Evolutionary conservation across 1,140 invertebrate genomes (phyloP).

Genomic region (Polypedilum vanderplanki): DNA sequence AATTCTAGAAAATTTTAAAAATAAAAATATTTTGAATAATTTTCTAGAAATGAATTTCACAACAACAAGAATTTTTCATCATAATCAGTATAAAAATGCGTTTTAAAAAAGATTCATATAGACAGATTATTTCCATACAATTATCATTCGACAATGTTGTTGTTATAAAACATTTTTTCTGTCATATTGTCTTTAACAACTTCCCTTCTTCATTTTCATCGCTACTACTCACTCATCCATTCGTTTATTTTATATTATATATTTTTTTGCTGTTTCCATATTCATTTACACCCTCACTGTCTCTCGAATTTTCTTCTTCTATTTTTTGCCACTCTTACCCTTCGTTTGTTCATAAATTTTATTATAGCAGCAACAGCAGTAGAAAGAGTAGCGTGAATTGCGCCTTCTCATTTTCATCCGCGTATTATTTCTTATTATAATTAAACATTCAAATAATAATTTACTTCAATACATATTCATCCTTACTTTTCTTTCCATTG

Average conservation of each 20-base stretch:
- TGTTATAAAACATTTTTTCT: background rate
- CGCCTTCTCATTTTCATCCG: constrained; percentile 6
- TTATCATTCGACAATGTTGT: constrained; percentile 6
- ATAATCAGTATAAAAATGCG: background rate
- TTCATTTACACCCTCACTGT: background rate
- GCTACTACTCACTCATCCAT: background rate
- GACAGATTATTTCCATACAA: background rate
- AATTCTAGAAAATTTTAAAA: no score
- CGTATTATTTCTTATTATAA: constrained; percentile 20
- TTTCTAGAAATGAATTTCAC: no score
- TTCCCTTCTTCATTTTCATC: background rate
- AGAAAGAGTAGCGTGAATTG: background rate
- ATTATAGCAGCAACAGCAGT: no score
- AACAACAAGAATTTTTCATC: no score
- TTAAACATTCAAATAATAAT: constrained; percentile 20
- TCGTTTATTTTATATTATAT: background rate
- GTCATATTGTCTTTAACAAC: constrained; percentile 18
- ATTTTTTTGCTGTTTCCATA: background rate
- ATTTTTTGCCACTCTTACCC: no score
- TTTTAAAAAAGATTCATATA: no score
- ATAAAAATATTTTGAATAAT: no score
- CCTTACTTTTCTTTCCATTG: background rate
- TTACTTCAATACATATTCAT: background rate
- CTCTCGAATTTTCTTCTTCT: background rate
- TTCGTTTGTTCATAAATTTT: background rate